These are phyloP conservation scores for Oreochromis tanganicae DNA, from an alignment of 2,113 vertebrate species.

Conservation along the genomic window DNA sequence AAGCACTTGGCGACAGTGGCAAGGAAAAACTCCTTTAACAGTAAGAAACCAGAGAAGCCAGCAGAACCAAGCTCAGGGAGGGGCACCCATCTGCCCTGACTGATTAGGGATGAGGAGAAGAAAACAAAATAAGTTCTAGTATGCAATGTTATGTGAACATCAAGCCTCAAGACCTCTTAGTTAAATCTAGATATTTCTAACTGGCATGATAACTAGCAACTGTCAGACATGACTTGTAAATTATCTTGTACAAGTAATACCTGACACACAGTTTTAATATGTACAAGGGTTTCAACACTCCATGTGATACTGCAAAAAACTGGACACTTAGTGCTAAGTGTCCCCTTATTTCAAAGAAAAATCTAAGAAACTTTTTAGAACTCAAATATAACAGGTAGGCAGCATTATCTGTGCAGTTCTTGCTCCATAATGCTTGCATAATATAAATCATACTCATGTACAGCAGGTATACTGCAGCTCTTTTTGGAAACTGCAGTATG, in stretches of 20 bases:
- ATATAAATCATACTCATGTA: neutral
- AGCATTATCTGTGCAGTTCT: neutral
- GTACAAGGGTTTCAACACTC: neutral
- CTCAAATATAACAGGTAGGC: neutral
- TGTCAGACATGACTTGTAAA: neutral
- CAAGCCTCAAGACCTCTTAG: neutral
- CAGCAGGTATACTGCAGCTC: neutral
- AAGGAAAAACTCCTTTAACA: neutral
- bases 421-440: neutral
- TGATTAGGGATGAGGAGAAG: neutral
- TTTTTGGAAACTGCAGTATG: neutral
- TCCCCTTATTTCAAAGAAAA: neutral
- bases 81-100: neutral
- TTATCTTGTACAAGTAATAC: neutral
- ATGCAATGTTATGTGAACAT: neutral
- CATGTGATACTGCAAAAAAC: neutral
- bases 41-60: neutral
- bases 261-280: neutral
- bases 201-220: neutral
- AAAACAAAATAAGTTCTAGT: neutral
- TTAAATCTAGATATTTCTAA: neutral
- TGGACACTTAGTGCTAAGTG: neutral
- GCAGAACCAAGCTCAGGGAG: neutral
- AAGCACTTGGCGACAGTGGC: neutral
- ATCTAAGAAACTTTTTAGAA: neutral